These are phyloP conservation scores for Onychostoma macrolepis DNA, from an alignment of 2,113 vertebrate species.

Conservation along the genomic window DNA sequence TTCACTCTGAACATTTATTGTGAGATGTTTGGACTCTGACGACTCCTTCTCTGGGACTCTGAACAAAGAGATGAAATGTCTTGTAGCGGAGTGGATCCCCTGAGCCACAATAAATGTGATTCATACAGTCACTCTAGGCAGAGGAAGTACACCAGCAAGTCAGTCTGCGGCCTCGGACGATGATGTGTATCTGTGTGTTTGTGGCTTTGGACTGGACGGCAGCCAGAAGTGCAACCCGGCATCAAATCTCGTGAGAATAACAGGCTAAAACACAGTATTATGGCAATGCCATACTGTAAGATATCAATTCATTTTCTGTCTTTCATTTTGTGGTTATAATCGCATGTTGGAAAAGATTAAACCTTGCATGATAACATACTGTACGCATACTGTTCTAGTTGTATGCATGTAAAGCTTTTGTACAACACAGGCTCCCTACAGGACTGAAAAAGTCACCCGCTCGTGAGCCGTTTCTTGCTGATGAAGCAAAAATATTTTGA, in stretches of 20 bases:
- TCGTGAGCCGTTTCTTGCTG: slow-evolving; percentile 46
- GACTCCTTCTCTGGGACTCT: background rate
- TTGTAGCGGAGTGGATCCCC: background rate
- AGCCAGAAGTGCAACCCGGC: slow-evolving; percentile 41
- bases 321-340: background rate
- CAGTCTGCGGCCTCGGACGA: background rate
- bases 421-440: slow-evolving; percentile 25
- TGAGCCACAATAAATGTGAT: slow-evolving; percentile 5
- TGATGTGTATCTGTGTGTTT: slow-evolving; percentile 14
- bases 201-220: slow-evolving; percentile 27
- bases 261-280: slow-evolving; percentile 35
- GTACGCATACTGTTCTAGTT: background rate
- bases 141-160: slow-evolving; percentile 18
- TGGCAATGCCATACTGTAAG: slow-evolving; percentile 4
- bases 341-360: background rate
- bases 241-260: slow-evolving; percentile 49
- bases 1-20: slow-evolving; percentile 5
- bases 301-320: background rate
- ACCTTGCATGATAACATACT: background rate
- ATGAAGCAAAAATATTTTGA: slow-evolving; percentile 52
- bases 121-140: slow-evolving; percentile 11
- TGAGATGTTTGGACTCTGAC: background rate
- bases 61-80: slow-evolving; percentile 28
- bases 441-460: slow-evolving; percentile 44
- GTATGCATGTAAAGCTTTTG: background rate